Conservation (phyloP, 2,888 invertebrate species). For the Heteromurus nitidus region DNA sequence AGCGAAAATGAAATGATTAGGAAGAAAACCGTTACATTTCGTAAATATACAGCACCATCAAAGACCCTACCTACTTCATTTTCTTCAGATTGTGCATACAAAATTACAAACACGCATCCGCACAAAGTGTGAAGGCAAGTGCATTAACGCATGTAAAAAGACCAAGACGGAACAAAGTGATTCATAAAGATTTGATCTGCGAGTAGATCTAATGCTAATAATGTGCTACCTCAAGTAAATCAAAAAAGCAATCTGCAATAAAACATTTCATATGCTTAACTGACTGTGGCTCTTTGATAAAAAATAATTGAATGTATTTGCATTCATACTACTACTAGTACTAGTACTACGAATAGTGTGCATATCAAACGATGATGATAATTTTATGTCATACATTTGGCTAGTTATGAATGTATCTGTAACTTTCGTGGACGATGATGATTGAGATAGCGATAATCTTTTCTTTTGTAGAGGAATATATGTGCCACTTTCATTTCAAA, state of each 20-base stretch:
- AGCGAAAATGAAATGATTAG: slow-evolving; percentile 62
- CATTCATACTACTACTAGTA: no score
- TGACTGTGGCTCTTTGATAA: no score
- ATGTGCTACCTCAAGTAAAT: background rate
- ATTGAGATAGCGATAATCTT: background rate
- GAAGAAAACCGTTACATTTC: slow-evolving; percentile 43
- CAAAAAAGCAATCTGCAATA: slow-evolving; percentile 29
- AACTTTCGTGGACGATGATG: no score
- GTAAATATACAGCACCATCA: background rate
- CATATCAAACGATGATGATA: background rate
- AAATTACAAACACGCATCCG: background rate
- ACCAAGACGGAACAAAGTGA: no score
- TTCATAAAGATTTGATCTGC: background rate
- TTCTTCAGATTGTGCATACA: background rate
- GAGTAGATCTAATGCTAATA: background rate
- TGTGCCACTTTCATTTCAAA: slow-evolving; percentile 38
- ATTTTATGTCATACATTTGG: slow-evolving; percentile 33
- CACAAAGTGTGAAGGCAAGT: no score
- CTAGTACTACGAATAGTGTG: no score
- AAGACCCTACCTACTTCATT: slow-evolving; percentile 2
- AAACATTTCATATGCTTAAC: slow-evolving; percentile 24
- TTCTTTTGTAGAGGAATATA: no score
- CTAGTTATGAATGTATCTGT: no score
- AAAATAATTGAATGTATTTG: background rate
- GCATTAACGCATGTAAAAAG: no score